Conservation (phyloP, 2,797 vertebrate genomes). For the Mus spretus region DNA sequence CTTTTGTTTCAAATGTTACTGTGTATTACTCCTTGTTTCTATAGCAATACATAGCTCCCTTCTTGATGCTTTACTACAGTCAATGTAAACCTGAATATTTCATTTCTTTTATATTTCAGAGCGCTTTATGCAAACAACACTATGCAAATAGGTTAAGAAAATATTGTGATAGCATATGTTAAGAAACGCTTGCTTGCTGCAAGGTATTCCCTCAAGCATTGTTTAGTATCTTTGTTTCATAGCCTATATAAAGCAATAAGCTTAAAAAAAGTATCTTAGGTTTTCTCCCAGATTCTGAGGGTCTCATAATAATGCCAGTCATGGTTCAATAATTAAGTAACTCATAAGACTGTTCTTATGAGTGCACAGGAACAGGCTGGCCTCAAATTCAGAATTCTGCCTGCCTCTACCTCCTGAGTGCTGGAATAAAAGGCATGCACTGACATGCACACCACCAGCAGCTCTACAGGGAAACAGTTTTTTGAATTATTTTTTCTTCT, state of each 20-base stretch:
- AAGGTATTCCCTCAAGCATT: neutral
- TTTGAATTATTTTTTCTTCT: neutral
- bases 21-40: conserved; percentile 76
- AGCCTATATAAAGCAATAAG: neutral
- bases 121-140: conserved; percentile 60
- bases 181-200: conserved; percentile 18
- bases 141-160: conserved; percentile 57
- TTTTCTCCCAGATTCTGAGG: conserved; percentile 11
- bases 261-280: neutral
- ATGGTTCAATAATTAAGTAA: conserved; percentile 48
- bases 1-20: conserved; percentile 78
- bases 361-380: neutral
- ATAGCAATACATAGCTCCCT: conserved; percentile 79
- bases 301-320: neutral
- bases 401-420: neutral
- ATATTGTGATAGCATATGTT: neutral
- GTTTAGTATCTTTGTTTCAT: conserved; percentile 1
- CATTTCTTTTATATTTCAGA: conserved; percentile 70
- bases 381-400: neutral
- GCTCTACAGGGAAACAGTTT: neutral
- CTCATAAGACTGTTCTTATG: neutral
- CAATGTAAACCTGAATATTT: conserved; percentile 73
- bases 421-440: neutral
- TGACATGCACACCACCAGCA: neutral
- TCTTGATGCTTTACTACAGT: conserved; percentile 28